Evolutionary conservation across 2,113 vertebrate species (phyloP), one percentile per base, ranked within the genome.

Genomic region (Brachirus orientalis): DNA sequence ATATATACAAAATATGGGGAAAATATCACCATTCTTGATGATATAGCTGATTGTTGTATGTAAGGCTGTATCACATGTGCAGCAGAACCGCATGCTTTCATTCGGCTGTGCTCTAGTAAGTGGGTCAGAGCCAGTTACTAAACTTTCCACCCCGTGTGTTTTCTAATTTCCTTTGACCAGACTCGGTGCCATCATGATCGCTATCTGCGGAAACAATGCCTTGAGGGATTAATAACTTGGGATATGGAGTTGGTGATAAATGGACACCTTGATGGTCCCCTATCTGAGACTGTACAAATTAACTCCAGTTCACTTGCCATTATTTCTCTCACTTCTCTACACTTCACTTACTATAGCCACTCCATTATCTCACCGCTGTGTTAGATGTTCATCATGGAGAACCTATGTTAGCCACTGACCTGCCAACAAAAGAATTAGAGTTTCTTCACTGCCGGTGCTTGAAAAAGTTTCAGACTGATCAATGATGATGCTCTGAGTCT

Each of bases 81-180:
- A 52, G 19, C 36, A 33, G 8, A 17, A 22, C 16, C n/a, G 51
- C 22, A 51, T 10, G 37, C 58, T 71, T 69, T 48, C 13, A 56
- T 45, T 38, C 46, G 44, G 36, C 64, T 33, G 5, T 1, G 48
- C 46, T 62, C 50, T 36, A 13, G 17, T 18, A 19, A 62, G 10
- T 40, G 55, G 72, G 47, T 77, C 69, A 58, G 37, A 65, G 77
- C 33, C 68, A 63, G 69, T 66, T 16, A 56, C 46, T 63, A 64
- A 85, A 73, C 75, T 73, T 75, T 65, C 59, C 38, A 36, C 44
- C 45, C 44, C 53, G 19, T 18, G 54, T 86, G 66, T 64, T 75
- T 72, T 90, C 72, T 80, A 58, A 87, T 89, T 90, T 87, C 77
- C 83, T 86, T 66, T 70, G 46, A 66, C 70, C 60, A 65, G 77